Conservation (phyloP, 2,113 vertebrate genomes). For the Myotis lucifugus region DNA sequence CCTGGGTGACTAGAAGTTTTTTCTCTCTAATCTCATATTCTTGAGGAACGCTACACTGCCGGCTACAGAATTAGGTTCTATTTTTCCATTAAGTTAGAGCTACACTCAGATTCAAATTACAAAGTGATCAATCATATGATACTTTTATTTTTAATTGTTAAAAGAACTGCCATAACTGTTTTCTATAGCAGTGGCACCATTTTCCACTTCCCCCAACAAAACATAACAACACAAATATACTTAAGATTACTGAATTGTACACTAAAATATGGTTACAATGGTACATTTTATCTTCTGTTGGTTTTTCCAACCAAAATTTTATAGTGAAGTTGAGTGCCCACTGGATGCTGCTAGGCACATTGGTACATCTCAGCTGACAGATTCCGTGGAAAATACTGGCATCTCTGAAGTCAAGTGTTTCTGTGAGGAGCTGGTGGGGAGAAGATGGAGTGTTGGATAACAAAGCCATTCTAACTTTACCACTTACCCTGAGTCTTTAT, state of each 20-base stretch:
- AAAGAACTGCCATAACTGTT: background rate
- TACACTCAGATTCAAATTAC: background rate
- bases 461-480: background rate
- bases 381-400: background rate
- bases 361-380: background rate
- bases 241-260: background rate
- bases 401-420: background rate
- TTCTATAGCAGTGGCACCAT: background rate
- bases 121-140: background rate
- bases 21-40: background rate
- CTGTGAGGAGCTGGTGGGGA: background rate
- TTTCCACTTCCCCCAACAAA: background rate
- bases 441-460: background rate
- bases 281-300: background rate
- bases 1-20: background rate
- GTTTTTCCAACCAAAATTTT: background rate
- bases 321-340: background rate
- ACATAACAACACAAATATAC: background rate
- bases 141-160: background rate
- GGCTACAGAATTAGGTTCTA: background rate
- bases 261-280: background rate
- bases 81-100: background rate
- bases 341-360: background rate
- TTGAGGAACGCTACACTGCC: background rate
- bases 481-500: background rate